Base-by-base conservation (phyloP, 2,888 invertebrate genomes). In the Melieria omissa region DNA sequence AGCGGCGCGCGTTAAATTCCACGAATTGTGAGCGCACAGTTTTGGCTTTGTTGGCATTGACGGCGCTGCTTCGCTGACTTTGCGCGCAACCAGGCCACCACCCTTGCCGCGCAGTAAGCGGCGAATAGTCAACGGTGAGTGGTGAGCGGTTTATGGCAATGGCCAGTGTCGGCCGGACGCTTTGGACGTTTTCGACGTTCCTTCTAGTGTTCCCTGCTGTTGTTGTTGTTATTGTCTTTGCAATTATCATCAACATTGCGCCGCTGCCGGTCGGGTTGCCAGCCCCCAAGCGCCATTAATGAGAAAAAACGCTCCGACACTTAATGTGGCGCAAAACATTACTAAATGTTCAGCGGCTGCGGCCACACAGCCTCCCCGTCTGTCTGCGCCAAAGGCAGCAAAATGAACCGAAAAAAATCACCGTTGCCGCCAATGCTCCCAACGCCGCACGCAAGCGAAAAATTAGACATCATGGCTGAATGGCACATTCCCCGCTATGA, bases 401-500 rank as follows among this genome's bases (percentile, higher is more conserved):
- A 29, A 58, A 29, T 7, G 16, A 12, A 41, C 41, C 58, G 42
- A 58, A 58, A 41, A 4, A 58, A 58, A 58, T 42, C n/a, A 29
- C 41, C 42, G 41, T 58, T 58, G 49, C 29, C 45, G 12, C 44
- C n/a, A 8, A 1, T 1, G 10, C 9, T 29, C n/a, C 10, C 44
- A 16, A 7, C 9, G 42, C 16, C n/a, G 42, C 10, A 3, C 10
- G 65, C 41, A 41, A n/a, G 41, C 12, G 14, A 57, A 41, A 41
- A 46, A n/a, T 45, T 12, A 57, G 41, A 47, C n/a, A 41, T 44
- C n/a, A 65, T 58, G 70, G 29, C 58, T 54, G 60, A 65, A 8
- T 70, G 65, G 54, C 58, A n/a, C 46, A 63, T 49, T 65, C 58
- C 58, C 64, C 44, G 52, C 16, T 63, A 52, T 70, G 46, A 45